These are phyloP conservation scores for Reticulitermes lucifugus DNA, from an alignment of 2,888 invertebrate genomes.

Conservation along the genomic window DNA sequence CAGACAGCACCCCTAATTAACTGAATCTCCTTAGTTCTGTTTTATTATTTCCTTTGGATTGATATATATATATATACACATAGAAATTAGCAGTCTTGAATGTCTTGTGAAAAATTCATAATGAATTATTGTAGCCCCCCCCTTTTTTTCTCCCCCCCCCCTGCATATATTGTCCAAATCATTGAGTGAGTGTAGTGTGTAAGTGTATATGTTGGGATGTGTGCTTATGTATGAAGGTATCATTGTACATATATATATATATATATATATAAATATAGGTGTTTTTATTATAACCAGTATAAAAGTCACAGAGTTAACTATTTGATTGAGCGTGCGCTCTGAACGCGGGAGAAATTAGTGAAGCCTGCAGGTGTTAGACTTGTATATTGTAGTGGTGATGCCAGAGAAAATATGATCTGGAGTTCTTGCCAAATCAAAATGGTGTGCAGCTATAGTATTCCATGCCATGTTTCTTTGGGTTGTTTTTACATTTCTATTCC, in stretches of 20 bases:
- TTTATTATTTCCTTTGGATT: constrained; percentile 29
- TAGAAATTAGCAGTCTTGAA: constrained; percentile 11
- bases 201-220: constrained; percentile 15
- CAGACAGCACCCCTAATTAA: not conserved
- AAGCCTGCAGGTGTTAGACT: not conserved
- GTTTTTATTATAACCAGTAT: constrained; percentile 42
- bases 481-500: constrained; percentile 22
- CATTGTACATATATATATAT: too few relatives aligned
- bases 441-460: constrained; percentile 10
- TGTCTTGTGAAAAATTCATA: constrained; percentile 32
- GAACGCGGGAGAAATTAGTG: not conserved
- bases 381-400: not conserved
- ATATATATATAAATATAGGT: constrained; percentile 43
- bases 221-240: not conserved
- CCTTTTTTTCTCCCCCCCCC: not conserved
- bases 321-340: not conserved
- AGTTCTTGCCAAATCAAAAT: constrained; percentile 32
- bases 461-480: constrained; percentile 27
- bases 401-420: not conserved
- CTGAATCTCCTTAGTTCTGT: constrained; percentile 38
- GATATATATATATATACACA: constrained; percentile 28
- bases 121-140: not conserved
- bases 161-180: constrained; percentile 19
- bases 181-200: not conserved
- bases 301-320: constrained; percentile 9